Evolutionary conservation across 2,113 vertebrate species (phyloP), one percentile per base, ranked within the genome.

Genomic region (Glaucomys volans): DNA sequence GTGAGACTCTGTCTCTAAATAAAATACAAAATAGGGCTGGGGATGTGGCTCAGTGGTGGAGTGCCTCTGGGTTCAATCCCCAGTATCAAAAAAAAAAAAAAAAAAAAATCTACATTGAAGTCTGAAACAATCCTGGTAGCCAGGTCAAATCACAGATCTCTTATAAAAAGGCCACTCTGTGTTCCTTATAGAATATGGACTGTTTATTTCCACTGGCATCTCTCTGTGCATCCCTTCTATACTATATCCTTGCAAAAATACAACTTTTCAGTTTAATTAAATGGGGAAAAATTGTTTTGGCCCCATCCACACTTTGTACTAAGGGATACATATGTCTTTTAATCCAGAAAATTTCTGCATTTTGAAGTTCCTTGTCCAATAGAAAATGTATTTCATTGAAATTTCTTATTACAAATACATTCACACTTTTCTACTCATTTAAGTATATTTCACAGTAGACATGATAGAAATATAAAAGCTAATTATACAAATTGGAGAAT

Each of bases 401-500:
- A 44, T 47, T 0, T 20, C 69, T 62, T 28, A 74, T 42, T 81
- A 62, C 35, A n/a, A 87, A 37, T 92, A 50, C 20, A 35, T 44
- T 0, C 2, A 69, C 8, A 40, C 5, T 94, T 88, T 79, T 37
- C 59, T 76, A 24, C 6, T 74, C 17, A 11, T 44, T 40, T 18
- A 85, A 50, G 32, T 79, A 83, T 67, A 57, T 52, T 88, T 85
- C 42, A n/a, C 8, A 79, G 40, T 47, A 69, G 35, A 79, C 3
- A 69, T 47, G 42, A 30, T 62, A 91, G 44, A 94, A 91, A 93
- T 84, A 69, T 47, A 95, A 52, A 91, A 71, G 1, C 4, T 20
- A 86, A 93, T 90, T 87, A 86, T 86, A 80, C 1, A 22, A 93
- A 89, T 90, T 76, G 1, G 32, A 90, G 37, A 95, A 93, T 75